phyloP scores from a whole-genome alignment of 2,113 vertebrate species.

The Planiliza haematocheilus region DNA sequence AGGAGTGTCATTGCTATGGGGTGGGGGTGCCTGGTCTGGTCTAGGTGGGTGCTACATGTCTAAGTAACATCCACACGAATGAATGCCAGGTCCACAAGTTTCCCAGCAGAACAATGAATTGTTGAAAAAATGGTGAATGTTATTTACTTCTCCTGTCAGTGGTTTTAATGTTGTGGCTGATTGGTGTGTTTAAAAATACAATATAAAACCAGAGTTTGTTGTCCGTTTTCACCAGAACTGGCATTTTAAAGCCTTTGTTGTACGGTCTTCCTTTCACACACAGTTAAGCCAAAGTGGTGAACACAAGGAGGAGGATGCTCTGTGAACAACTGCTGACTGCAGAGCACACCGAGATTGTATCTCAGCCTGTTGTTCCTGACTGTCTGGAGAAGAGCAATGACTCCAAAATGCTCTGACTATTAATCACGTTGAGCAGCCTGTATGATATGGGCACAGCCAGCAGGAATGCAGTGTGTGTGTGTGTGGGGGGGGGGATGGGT shows the following conservation, averaged over 20 bases:
- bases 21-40: no score
- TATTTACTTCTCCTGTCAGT: no score
- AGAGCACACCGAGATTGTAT: slow-evolving; percentile 70
- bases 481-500: slow-evolving; percentile 41
- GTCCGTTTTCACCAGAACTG: neutral
- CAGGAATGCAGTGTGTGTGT: slow-evolving; percentile 47
- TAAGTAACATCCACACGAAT: no score
- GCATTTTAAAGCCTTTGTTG: neutral
- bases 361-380: slow-evolving; percentile 57
- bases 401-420: slow-evolving; percentile 70
- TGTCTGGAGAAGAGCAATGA: slow-evolving; percentile 67
- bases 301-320: slow-evolving; percentile 21
- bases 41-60: no score
- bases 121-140: no score
- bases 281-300: neutral
- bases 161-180: no score
- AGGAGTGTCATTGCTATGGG: no score
- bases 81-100: no score
- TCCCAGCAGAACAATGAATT: no score
- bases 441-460: slow-evolving; percentile 66
- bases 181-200: neutral
- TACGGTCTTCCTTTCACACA: slow-evolving; percentile 15
- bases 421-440: slow-evolving; percentile 68
- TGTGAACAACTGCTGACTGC: slow-evolving; percentile 65
- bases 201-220: neutral